Conservation (phyloP, 2,113 vertebrate species). For the Bubo blakistoni region DNA sequence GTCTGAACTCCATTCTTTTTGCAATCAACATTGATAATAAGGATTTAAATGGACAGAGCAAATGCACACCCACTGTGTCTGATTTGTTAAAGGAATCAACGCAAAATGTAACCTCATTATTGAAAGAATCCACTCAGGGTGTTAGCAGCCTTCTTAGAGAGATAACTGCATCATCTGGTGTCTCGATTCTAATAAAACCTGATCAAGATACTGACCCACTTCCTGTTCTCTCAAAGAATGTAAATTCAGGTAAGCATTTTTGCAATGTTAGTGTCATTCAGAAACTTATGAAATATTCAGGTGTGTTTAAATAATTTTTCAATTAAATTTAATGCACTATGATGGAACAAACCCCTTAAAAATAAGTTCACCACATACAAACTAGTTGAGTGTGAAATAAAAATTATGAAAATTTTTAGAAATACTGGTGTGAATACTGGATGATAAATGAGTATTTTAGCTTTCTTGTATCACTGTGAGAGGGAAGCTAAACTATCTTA, state of each 20-base stretch:
- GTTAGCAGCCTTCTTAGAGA: conserved; percentile 92
- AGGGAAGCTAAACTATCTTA: background rate
- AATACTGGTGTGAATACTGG: background rate
- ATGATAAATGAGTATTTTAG: background rate
- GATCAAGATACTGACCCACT: conserved; percentile 86
- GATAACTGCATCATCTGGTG: conserved; percentile 88
- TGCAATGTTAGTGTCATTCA: background rate
- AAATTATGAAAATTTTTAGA: background rate
- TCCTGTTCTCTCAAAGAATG: conserved; percentile 81
- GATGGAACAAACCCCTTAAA: background rate
- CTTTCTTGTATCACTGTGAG: background rate
- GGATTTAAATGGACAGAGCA: conserved; percentile 88
- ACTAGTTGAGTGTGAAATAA: background rate
- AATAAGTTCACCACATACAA: background rate
- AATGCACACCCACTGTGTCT: conserved; percentile 79
- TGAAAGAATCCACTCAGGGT: conserved; percentile 95
- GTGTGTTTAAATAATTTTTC: background rate
- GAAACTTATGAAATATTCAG: background rate
- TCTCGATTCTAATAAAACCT: conserved; percentile 83
- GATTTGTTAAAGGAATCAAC: conserved; percentile 95
- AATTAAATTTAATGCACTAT: background rate
- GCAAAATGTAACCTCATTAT: conserved; percentile 90
- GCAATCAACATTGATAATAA: conserved; percentile 98
- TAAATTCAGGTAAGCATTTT: conserved; percentile 63
- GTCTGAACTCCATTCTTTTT: conserved; percentile 96